These are phyloP conservation scores for Musca vetustissima DNA, from an alignment of 1,140 invertebrate species.

Conservation along the genomic window DNA sequence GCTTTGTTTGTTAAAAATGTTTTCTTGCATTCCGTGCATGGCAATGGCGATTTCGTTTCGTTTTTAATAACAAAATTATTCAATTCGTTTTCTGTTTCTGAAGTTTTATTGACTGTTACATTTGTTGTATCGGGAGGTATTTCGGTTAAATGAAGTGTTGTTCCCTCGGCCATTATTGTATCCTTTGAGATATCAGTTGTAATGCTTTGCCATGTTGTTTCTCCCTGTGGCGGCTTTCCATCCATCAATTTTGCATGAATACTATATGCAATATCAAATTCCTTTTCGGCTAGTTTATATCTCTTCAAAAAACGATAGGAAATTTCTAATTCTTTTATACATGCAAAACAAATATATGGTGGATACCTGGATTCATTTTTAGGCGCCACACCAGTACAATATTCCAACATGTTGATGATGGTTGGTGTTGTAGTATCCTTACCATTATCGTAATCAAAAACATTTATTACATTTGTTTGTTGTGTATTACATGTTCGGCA, in stretches of 20 bases:
- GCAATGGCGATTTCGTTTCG: neutral
- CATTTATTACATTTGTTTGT: conserved; percentile 34
- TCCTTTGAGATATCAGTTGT: neutral
- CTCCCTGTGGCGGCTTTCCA: neutral
- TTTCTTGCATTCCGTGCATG: neutral
- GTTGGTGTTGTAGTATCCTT: conserved; percentile 23
- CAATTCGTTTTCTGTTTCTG: no score
- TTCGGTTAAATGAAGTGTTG: neutral
- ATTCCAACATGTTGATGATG: conserved; percentile 33
- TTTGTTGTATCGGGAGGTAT: neutral
- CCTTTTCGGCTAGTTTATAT: conserved; percentile 37
- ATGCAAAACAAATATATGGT: conserved; percentile 41
- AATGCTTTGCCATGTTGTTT: no score
- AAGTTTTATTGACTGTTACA: no score
- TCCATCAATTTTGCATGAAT: neutral
- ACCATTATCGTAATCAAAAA: conserved; percentile 19
- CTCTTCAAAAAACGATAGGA: conserved; percentile 28
- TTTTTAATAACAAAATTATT: no score
- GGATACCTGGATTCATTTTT: conserved; percentile 36
- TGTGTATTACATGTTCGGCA: conserved; percentile 46
- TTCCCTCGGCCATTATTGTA: conserved; percentile 3
- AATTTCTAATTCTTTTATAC: conserved; percentile 36
- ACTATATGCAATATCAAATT: conserved; percentile 26
- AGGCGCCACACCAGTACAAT: conserved; percentile 23
- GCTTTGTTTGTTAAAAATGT: neutral